These are phyloP conservation scores for Mormyrus hasselquistii DNA, from an alignment of 2,797 vertebrate species.

Conservation along the genomic window DNA sequence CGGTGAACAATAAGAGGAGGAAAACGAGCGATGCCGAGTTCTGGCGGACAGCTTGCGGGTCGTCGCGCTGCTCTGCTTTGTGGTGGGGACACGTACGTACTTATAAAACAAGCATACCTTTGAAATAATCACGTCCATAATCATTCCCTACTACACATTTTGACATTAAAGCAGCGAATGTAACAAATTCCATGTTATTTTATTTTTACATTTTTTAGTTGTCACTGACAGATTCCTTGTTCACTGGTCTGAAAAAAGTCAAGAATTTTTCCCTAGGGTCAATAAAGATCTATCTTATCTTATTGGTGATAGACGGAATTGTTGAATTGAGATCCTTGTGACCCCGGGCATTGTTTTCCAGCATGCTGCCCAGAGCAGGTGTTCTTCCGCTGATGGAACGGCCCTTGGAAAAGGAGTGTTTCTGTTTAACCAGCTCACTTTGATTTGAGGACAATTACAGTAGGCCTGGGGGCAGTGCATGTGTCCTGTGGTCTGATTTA, in stretches of 20 bases:
- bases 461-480: background rate
- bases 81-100: background rate
- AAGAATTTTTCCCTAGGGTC: background rate
- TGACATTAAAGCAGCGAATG: background rate
- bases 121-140: background rate
- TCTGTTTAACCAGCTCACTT: background rate
- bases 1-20: conserved; percentile 30
- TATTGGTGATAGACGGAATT: background rate
- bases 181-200: background rate
- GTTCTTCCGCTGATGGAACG: background rate
- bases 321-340: background rate
- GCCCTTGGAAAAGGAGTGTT: background rate
- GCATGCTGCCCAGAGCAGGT: background rate
- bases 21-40: too few species aligned
- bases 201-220: background rate
- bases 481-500: background rate
- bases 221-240: background rate
- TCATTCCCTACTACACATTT: background rate
- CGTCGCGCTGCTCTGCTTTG: background rate
- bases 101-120: background rate
- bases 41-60: background rate
- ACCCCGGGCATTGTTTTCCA: background rate
- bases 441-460: background rate
- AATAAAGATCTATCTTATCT: background rate
- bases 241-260: background rate